phyloP scores from a whole-genome alignment of 2,888 invertebrate species.

The Clivina fossor region DNA sequence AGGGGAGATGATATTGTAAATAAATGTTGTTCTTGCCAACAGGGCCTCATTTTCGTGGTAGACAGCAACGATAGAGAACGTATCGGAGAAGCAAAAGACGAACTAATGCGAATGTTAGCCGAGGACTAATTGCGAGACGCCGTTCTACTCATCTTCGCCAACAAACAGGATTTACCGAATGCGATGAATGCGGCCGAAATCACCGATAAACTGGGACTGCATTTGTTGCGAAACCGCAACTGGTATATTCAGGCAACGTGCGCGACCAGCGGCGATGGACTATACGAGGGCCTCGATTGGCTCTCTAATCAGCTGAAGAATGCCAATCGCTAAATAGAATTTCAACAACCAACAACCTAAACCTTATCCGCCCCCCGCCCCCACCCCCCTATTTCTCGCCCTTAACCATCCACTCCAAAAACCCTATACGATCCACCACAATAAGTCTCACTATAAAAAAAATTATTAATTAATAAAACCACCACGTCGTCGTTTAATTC shows the following conservation, averaged over 20 bases:
- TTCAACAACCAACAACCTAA: constrained; percentile 30
- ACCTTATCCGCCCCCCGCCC: background rate
- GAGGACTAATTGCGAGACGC: constrained; percentile 99
- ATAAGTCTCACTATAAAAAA: no score
- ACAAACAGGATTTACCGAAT: constrained; percentile 99
- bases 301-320: constrained; percentile 99
- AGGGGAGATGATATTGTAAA: background rate
- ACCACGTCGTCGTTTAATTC: no score
- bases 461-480: no score
- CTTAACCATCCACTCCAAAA: constrained; percentile 21
- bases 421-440: no score
- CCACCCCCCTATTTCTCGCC: constrained; percentile 35
- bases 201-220: constrained; percentile 98
- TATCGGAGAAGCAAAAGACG: constrained; percentile 97
- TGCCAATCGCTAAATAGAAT: constrained; percentile 82
- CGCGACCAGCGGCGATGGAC: constrained; percentile 98
- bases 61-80: constrained; percentile 99
- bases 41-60: constrained; percentile 99
- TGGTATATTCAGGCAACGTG: constrained; percentile 98
- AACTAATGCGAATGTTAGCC: constrained; percentile 98
- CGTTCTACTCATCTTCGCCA: constrained; percentile 97
- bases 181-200: constrained; percentile 99
- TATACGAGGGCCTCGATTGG: constrained; percentile 99
- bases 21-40: background rate
- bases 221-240: constrained; percentile 96